Percentiles rank a stretch among this genome's conserved stretches.
phyloP scores from a whole-genome alignment of 2,113 vertebrate species.

The Helogale parvula region DNA sequence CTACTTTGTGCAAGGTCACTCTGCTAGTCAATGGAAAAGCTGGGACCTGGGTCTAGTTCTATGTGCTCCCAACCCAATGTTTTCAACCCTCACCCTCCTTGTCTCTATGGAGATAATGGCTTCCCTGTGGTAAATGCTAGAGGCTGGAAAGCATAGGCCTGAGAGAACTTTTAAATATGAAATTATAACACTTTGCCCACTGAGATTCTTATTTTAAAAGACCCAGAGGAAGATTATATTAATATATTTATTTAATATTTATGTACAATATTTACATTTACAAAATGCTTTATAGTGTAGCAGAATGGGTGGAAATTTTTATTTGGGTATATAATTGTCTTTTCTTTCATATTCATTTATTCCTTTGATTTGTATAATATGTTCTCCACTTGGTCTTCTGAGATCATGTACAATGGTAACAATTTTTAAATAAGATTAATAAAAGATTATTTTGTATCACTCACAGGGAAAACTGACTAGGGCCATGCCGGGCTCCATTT shows the following conservation, averaged over 20 bases:
- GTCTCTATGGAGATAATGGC: background rate
- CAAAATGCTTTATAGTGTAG: conserved; percentile 39
- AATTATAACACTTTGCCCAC: background rate
- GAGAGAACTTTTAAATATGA: background rate
- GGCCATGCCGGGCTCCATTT: background rate
- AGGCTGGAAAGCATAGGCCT: background rate
- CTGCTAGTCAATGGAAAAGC: background rate
- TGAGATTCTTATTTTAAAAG: conserved; percentile 20
- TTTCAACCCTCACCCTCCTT: too few relatives aligned
- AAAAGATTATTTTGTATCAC: conserved; percentile 55
- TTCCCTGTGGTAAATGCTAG: background rate
- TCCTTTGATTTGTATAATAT: conserved; percentile 66
- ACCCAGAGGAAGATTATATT: conserved; percentile 22
- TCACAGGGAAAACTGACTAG: background rate
- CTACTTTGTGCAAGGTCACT: background rate
- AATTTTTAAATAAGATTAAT: conserved; percentile 68
- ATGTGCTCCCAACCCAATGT: background rate
- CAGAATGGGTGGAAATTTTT: conserved; percentile 38
- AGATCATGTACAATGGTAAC: conserved; percentile 55
- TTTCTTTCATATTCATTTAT: conserved; percentile 62
- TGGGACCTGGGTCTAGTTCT: background rate
- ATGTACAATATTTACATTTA: conserved; percentile 49
- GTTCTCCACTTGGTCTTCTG: conserved; percentile 56
- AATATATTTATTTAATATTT: conserved; percentile 42
- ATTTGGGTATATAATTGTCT: conserved; percentile 17